Evolutionary conservation across 2,113 vertebrate genomes (phyloP).

Genomic region (Dicerorhinus sumatrensis): DNA sequence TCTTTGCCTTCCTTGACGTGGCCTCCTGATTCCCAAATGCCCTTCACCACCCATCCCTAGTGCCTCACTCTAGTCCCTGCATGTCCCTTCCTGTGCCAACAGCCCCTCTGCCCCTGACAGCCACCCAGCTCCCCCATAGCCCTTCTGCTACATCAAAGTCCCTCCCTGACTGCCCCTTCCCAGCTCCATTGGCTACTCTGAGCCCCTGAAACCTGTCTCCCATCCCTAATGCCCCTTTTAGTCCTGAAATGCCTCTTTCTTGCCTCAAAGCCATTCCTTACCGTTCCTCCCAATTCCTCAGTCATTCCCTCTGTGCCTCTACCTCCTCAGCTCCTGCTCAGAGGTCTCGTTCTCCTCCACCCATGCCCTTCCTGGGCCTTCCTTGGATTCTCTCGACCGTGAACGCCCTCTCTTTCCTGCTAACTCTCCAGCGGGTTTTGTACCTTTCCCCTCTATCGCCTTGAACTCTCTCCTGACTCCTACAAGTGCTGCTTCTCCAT

Average conservation of each 20-base stretch:
- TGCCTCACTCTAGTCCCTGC: background rate
- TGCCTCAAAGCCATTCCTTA: background rate
- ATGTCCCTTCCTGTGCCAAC: background rate
- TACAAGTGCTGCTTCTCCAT: background rate
- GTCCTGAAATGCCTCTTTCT: background rate
- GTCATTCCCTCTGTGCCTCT: background rate
- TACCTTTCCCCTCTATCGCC: background rate
- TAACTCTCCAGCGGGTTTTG: background rate
- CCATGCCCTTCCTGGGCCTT: background rate
- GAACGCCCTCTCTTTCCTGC: no score
- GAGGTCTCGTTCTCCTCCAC: fast-evolving
- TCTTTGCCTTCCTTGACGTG: background rate
- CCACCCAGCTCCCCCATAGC: background rate
- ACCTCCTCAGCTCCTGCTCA: no score
- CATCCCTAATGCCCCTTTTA: fast-evolving
- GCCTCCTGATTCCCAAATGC: background rate
- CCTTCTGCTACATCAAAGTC: fast-evolving
- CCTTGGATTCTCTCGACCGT: fast-evolving
- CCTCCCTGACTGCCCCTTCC: background rate
- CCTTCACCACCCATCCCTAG: background rate
- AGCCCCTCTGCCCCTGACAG: background rate
- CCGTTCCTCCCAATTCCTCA: background rate
- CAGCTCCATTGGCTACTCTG: background rate
- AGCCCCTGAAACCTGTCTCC: background rate
- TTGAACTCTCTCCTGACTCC: background rate